Evolutionary conservation across 2,113 vertebrate genomes (phyloP).

Genomic region (Holacanthus passer): DNA sequence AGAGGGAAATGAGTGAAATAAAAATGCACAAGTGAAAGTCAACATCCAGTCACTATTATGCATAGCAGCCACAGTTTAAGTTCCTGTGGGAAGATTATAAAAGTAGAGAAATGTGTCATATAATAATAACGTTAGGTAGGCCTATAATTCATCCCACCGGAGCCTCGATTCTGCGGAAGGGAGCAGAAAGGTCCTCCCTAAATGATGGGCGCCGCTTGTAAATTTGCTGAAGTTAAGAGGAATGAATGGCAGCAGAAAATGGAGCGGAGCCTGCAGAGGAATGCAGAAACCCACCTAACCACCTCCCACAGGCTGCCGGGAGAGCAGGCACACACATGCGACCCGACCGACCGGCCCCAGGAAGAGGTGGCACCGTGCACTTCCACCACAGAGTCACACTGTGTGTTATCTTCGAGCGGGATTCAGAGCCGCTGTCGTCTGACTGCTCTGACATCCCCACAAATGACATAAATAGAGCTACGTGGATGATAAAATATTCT

Average conservation of each 20-base stretch:
- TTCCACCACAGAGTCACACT: conserved; percentile 5
- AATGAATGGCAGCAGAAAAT: conserved; percentile 69
- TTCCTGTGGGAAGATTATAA: not conserved
- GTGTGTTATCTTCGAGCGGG: not conserved
- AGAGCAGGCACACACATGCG: conserved; percentile 76
- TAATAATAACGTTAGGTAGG: not conserved
- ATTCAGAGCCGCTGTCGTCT: not conserved
- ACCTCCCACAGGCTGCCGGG: conserved; percentile 64
- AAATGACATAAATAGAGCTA: not conserved
- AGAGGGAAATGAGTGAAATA: not conserved
- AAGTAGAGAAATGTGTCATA: not conserved
- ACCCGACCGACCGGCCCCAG: conserved; percentile 50
- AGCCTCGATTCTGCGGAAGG: not conserved
- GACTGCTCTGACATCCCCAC: not conserved
- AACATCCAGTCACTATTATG: not conserved
- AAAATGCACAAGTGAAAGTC: conserved; percentile 10
- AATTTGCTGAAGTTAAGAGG: conserved; percentile 43
- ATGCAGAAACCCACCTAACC: conserved; percentile 75
- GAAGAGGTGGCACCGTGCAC: conserved; percentile 54
- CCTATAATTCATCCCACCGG: not conserved
- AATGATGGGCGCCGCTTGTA: conserved; percentile 45
- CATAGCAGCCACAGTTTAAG: not conserved
- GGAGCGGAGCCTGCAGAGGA: conserved; percentile 70
- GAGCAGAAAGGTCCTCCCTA: not conserved
- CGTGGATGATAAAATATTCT: not conserved